Percentiles rank a stretch among this genome's conserved stretches.
Conservation (phyloP, 2,113 vertebrate genomes). For the Gobiocypris rarus region DNA sequence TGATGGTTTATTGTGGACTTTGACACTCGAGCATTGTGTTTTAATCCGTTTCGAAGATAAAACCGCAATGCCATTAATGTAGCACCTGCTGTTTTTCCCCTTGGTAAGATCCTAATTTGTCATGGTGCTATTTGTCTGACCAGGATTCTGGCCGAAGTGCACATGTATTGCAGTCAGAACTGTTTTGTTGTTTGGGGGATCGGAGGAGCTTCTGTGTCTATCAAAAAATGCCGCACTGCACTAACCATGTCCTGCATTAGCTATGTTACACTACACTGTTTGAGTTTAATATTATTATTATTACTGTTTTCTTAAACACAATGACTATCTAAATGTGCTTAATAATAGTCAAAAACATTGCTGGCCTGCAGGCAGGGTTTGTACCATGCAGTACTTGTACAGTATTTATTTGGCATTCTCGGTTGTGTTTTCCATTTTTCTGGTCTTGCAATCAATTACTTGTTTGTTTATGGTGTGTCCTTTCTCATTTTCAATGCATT, state of each 20-base stretch:
- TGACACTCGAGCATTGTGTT: conserved; percentile 11
- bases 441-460: conserved; percentile 37
- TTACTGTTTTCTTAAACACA: conserved; percentile 7
- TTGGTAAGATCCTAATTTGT: background rate
- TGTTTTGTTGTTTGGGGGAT: background rate
- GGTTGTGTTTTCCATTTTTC: conserved; percentile 26
- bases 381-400: conserved; percentile 62
- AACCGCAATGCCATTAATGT: conserved; percentile 6
- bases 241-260: background rate
- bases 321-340: conserved; percentile 26
- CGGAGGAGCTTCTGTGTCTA: conserved; percentile 6
- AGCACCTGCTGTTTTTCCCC: conserved; percentile 10
- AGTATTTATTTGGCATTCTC: conserved; percentile 65
- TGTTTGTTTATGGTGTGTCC: conserved; percentile 43
- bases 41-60: background rate
- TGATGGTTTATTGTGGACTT: conserved; percentile 24
- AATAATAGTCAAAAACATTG: conserved; percentile 14
- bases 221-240: background rate
- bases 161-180: conserved; percentile 7
- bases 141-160: conserved; percentile 40
- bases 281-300: background rate
- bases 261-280: conserved; percentile 38
- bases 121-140: conserved; percentile 47
- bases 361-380: conserved; percentile 55
- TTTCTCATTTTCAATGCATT: conserved; percentile 28